Evolutionary conservation across 2,888 invertebrate genomes (phyloP), one percentile per base, ranked within the genome.

Genomic region (Syrista parreyssii): DNA sequence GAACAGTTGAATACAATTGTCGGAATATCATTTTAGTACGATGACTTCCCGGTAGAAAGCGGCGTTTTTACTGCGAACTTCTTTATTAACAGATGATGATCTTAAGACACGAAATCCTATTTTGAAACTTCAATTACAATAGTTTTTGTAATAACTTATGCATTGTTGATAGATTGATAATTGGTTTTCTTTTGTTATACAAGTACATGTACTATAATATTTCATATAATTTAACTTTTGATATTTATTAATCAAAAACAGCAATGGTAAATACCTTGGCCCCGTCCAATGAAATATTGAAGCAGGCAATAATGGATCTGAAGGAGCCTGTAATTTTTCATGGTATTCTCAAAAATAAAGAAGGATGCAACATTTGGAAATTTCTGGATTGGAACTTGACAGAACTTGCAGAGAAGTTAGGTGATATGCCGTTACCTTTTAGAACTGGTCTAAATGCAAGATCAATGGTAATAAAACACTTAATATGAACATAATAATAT

Each of bases 381-480:
- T 86, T 95, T 78, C 88, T 94, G 79, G 89, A 93, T 55, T 96
- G 95, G 95, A 90, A 90, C 85, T 86, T 94, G 36, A 91, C 93
- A 72, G 93, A 95, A 82, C 95, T 96, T 94, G 91, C 92, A 75
- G 87, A 92, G 77, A 90, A 93, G 80, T 93, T 96, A 83, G 93
- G 93, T 72, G 90, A 93, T 78, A 92, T 92, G 83, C 88, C 92
- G 85, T 91, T 95, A 86, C 93, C 93, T 68, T 95, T 95, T 90
- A 92, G 95, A 81, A 86, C 89, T 80, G 93, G 94, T 75, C 83
- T 86, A 83, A 91, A 92, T 84, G 80, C 83, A 74, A 85, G 82
- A 81, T 92, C 92, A 74, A 79, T 83, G 82, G 92, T 92, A 89
- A 85, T 71, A 32, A 23, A 23, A 55, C 2, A 55, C 9, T 23